Base-by-base conservation (phyloP, 2,113 vertebrate genomes). In the Pseudorasbora parva region DNA sequence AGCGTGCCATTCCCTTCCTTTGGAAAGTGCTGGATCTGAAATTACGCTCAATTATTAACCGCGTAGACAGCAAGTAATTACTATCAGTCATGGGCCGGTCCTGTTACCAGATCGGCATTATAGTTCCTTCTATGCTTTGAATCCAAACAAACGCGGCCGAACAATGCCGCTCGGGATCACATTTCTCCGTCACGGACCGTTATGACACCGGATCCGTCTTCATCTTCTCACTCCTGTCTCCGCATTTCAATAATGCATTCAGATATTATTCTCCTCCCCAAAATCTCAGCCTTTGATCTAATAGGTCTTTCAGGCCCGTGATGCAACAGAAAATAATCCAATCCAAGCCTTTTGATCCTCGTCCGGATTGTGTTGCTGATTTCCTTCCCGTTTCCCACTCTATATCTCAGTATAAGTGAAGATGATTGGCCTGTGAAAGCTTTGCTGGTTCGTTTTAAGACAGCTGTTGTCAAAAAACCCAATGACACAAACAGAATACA, bases 21-120 rank as follows among this genome's bases (percentile, higher is more conserved):
- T 92, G 92, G 94, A 96, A 96, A 96, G 90, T 88, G 82, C 80
- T 84, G 91, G 89, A 93, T 96, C 95, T 97, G 95, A 97, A 96
- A 97, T 97, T 95, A 95, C 96, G 90, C 92, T 98, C 92, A 96
- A 98, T 98, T 96, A 96, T 98, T 97, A 97, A 97, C 95, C 92
- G 86, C 89, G 91, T 93, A 92, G 94, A 94, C 90, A 95, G 92
- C 92, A 90, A 92, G 95, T 94, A 94, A 94, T 95, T 96, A 96
- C 94, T 92, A 94, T 95, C 92, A 90, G 91, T 95, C 92, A 93
- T 91, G 89, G 91, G 87, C 93, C 69, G 92, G 96, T 97, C 96
- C 93, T 87, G 90, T 98, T 97, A 97, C 96, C 93, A 92, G 91
- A 92, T 91, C 90, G 90, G 84, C 91, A 92, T 96, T 94, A 95